Base-by-base conservation (phyloP, 2,797 vertebrate genomes). In the Lophius americanus region DNA sequence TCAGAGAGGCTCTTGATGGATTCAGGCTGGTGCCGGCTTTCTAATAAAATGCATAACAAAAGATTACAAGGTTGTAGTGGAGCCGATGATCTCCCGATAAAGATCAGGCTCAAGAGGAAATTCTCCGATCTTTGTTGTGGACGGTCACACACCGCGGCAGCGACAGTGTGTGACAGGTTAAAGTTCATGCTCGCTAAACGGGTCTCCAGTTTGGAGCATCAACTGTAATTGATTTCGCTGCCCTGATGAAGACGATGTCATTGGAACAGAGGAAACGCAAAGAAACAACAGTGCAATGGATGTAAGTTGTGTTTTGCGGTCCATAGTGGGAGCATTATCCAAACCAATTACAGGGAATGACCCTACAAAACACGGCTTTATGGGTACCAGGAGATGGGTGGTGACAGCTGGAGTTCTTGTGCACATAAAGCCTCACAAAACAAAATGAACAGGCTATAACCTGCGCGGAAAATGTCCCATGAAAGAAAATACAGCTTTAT, bases 41-140 rank as follows among this genome's bases (percentile, higher is more conserved):
- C 88, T 91, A 84, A 87, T 84, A 73, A 85, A 89, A 88, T 71
- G 70, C 79, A 85, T 86, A 68, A 82, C 88, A 91, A 88, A 86
- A 85, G 85, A 90, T 83, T 70, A 85, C 61, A 82, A 51, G 57
- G 46, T 75, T 58, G 59, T n/a, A 73, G 70, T 85, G 42, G 42
- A 63, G 54, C 69, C 85, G 86, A 89, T 86, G 85, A 88, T 87
- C 80, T 85, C 70, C 78, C 83, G 86, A 91, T 89, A 89, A 91
- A 70, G 77, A 74, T 60, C 37, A 56, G 52, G 39, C 86, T 86
- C 85, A 32, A 41, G 85, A 79, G 89, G 57, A 70, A 23, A 68
- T 77, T 42, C 41, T 23, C 10, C 10, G 50, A n/a, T 35, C 37
- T 6, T 64, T 37, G 51, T 59, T 68, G 60, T 60, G 54, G 67